Evolutionary conservation across 2,888 invertebrate species (phyloP), one percentile per base, ranked within the genome.

Genomic region (Melinaea menophilus): DNA sequence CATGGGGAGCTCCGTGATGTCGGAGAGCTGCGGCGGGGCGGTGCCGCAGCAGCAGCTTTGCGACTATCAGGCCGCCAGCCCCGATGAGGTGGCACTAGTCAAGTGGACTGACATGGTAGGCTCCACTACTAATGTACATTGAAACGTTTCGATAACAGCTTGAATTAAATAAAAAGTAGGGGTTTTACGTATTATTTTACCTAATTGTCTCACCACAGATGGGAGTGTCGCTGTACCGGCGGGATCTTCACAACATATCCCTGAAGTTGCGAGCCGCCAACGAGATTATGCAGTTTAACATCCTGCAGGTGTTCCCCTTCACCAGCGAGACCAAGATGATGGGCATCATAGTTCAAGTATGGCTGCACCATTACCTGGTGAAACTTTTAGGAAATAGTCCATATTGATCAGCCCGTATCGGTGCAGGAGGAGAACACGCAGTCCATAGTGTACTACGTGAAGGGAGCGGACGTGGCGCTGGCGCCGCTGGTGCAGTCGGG

Each of bases 381-480:
- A 22, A 22, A 22, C 22, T 22, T 22, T 22, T 22, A 22, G 22
- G 22, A 22, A 22, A 22, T 22, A 22, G 22, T 22, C 22, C 22
- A 22, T 22, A 22, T 22, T 22, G 22, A 22, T 22, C 22, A 22
- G 22, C 22, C 22, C 22, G 9, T 59, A 62, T 47, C 33, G 57
- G 73, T 69, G 2, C 76, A 95, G 93, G 98, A 95, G 71, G 91
- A 93, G 62, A 91, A 90, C 66, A 94, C 94, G 0, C 96, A 96
- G 1, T 96, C 97, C 81, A 98, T 99, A 65, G 95, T 95, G 12
- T 99, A 99, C 85, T 98, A 98, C 88, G 92, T 99, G 81, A 99
- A 99, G 88, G 99, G 99, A 12, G 99, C 99, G 0, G 99, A 99
- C 86, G 95, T 97, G 4, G 88, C 99, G 0, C 96, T 99, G 94